Evolutionary conservation across 2,797 vertebrate genomes (phyloP), one percentile per base, ranked within the genome.

Genomic region (Ctenosaura bakeri): DNA sequence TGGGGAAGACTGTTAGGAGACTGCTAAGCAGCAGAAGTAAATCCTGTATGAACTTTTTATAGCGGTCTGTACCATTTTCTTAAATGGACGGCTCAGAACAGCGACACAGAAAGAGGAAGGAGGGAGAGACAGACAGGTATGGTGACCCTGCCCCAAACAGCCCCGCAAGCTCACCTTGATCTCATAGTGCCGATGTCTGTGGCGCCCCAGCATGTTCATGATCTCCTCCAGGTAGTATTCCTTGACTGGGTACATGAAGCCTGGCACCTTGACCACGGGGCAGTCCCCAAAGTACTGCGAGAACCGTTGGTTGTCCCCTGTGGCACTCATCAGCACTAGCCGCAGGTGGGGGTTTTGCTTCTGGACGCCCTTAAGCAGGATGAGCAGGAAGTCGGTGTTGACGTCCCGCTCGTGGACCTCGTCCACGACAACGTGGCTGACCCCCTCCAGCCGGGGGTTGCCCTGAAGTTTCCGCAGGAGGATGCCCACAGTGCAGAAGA

Each of bases 371-470:
- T 98, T 98, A 94, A 99, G 97, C 93, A 99, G 97, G 32, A 98
- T 99, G 90, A 99, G 97, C 93, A 99, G 98, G 96, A 99, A 98
- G 97, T 99, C 99, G 0, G 99, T 99, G 98, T 99, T 99, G 77
- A 99, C 97, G 1, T 99, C 99, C 6, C 99, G 96, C 96, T 99
- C 99, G 0, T 99, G 99, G 69, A 99, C 99, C 96, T 99, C 99
- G 0, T 99, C 99, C 86, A 99, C 98, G 1, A 99, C 96, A 22
- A 99, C 98, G 0, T 99, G 99, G 96, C 98, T 99, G 94, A 99
- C 97, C 0, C 99, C 99, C 94, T 95, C 97, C 92, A 99, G 97
- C 64, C 94, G 93, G 3, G 98, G 98, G 95, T 99, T 99, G 0
- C 98, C 97, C 97, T 98, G 98, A 90, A 99, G 97, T 96, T 99